Percentiles rank a stretch among this genome's conserved stretches.
Conservation (phyloP, 1,140 invertebrate genomes). For the Carcinoscorpius rotundicauda region DNA sequence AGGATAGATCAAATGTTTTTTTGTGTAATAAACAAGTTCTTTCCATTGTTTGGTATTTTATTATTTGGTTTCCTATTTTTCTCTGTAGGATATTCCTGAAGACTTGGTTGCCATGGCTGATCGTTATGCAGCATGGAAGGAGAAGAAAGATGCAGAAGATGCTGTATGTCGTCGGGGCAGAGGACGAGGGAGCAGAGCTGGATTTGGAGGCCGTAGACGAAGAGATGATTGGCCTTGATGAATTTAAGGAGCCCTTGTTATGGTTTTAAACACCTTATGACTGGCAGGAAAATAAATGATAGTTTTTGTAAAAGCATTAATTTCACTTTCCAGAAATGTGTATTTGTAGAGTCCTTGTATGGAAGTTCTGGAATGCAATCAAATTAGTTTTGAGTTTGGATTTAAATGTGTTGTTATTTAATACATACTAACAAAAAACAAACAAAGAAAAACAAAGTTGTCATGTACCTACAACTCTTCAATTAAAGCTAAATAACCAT, state of each 20-base stretch:
- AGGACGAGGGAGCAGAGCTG: conserved; percentile 29
- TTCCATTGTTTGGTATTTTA: conserved; percentile 21
- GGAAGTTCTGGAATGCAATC: no score
- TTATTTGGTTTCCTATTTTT: background rate
- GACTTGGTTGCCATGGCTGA: conserved; percentile 55
- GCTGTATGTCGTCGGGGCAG: conserved; percentile 23
- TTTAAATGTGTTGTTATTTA: no score
- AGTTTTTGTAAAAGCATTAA: no score
- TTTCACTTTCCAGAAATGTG: no score
- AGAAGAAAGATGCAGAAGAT: conserved; percentile 34
- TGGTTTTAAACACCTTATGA: no score
- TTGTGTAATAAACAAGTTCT: background rate
- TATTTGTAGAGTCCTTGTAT: no score
- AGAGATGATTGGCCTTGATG: background rate
- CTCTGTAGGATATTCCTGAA: conserved; percentile 45
- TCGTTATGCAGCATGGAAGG: conserved; percentile 48
- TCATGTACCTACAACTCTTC: no score
- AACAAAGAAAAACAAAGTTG: no score
- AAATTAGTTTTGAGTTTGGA: no score
- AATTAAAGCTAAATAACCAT: no score
- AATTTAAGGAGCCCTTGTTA: background rate
- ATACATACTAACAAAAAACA: no score
- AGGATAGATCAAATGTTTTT: conserved; percentile 20
- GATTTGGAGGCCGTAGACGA: conserved; percentile 8
- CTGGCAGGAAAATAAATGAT: no score